A percentile compares a stretch with the other conserved stretches of the same genome.
Evolutionary conservation across 2,888 invertebrate species (phyloP).

Genomic region (Stenodera caucasica): DNA sequence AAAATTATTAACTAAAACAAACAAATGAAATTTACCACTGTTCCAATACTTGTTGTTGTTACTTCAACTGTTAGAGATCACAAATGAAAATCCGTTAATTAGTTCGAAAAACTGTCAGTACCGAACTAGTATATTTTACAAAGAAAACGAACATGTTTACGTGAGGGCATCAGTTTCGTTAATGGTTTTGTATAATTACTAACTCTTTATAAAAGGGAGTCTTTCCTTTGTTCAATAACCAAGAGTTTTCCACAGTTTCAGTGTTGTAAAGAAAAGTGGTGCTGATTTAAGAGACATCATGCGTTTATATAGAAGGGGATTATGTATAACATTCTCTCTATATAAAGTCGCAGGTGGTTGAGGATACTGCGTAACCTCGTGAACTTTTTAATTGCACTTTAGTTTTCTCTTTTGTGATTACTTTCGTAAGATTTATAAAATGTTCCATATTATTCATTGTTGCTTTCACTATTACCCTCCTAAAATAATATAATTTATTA

Average conservation of each 20-base stretch:
- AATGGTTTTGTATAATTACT: slow-evolving; percentile 28
- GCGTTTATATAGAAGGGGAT: slow-evolving; percentile 19
- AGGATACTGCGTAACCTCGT: slow-evolving; percentile 21
- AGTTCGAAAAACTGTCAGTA: slow-evolving; percentile 16
- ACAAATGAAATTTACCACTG: no score
- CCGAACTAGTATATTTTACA: slow-evolving; percentile 19
- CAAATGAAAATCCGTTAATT: slow-evolving; percentile 23
- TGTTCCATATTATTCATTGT: slow-evolving; percentile 16
- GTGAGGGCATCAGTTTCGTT: slow-evolving; percentile 26
- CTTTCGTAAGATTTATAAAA: slow-evolving; percentile 23
- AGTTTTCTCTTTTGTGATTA: slow-evolving; percentile 23
- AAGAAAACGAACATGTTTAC: slow-evolving; percentile 22
- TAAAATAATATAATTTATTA: slow-evolving; percentile 12
- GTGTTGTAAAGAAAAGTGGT: slow-evolving; percentile 18
- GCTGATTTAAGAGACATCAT: slow-evolving; percentile 25
- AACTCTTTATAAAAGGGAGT: slow-evolving; percentile 21
- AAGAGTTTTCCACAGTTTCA: slow-evolving; percentile 17
- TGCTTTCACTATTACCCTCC: slow-evolving; percentile 12
- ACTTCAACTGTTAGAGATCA: neutral
- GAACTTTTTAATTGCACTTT: slow-evolving; percentile 28
- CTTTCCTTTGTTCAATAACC: slow-evolving; percentile 19
- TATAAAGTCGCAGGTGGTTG: slow-evolving; percentile 24
- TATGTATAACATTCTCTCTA: slow-evolving; percentile 11
- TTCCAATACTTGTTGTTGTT: neutral
- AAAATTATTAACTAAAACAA: no score